phyloP scores from a whole-genome alignment of 1,140 invertebrate species.

The Delia radicum region DNA sequence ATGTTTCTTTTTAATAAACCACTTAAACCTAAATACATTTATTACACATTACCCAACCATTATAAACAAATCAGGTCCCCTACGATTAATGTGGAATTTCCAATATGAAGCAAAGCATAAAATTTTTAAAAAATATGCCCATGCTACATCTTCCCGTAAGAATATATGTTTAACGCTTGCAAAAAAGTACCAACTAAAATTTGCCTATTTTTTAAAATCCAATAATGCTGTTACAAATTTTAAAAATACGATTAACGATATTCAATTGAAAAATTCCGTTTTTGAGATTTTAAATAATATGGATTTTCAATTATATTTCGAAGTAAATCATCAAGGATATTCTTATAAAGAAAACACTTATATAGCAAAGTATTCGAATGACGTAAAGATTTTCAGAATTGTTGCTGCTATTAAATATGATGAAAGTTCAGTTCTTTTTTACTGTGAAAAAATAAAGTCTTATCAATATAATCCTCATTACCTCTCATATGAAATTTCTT shows the following conservation, averaged over 20 bases:
- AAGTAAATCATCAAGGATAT: neutral
- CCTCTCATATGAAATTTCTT: neutral
- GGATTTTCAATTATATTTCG: neutral
- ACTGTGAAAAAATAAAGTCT: neutral
- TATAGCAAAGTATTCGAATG: neutral
- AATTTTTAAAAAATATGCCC: constrained; percentile 36
- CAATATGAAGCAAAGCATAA: constrained; percentile 42
- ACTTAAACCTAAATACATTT: constrained; percentile 43
- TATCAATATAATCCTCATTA: neutral
- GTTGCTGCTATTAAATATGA: neutral
- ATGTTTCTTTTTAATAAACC: constrained; percentile 31
- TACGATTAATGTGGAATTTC: constrained; percentile 35
- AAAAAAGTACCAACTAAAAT: constrained; percentile 35
- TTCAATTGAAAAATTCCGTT: neutral
- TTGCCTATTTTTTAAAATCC: constrained; percentile 19
- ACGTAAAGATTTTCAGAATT: neutral
- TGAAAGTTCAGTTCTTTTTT: neutral
- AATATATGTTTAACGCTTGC: constrained; percentile 35
- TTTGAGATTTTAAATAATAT: neutral
- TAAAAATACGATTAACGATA: neutral
- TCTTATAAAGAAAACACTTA: neutral
- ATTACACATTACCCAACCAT: constrained; percentile 38
- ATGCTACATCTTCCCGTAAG: constrained; percentile 30
- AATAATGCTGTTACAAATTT: neutral
- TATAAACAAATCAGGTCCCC: constrained; percentile 34